phyloP scores from a whole-genome alignment of 2,797 vertebrate species.

The Tadarida brasiliensis region DNA sequence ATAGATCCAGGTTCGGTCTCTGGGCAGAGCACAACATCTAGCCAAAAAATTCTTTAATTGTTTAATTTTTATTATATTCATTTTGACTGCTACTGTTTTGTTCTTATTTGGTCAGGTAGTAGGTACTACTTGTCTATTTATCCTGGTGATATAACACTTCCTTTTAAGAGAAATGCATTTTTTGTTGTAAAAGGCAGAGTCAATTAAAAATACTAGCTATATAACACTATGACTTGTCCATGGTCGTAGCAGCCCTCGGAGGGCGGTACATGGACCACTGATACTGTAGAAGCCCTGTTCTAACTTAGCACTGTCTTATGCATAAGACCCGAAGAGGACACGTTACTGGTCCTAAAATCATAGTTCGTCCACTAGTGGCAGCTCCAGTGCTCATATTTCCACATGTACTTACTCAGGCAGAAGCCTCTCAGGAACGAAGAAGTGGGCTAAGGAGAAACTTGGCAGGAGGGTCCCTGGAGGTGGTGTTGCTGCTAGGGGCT shows the following conservation, averaged over 20 bases:
- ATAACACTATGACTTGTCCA: neutral
- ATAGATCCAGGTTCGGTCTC: neutral
- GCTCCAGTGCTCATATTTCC: neutral
- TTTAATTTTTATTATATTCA: slow-evolving; percentile 26
- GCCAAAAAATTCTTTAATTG: neutral
- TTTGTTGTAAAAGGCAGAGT: neutral
- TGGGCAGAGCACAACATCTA: neutral
- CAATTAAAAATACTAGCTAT: neutral
- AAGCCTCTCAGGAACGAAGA: neutral
- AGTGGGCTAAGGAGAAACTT: neutral
- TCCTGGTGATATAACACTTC: neutral
- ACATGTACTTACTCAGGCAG: neutral
- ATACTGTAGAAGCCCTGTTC: neutral
- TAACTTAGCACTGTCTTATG: neutral
- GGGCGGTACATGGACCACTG: neutral
- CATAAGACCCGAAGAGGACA: neutral
- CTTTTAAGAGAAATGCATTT: slow-evolving; percentile 43
- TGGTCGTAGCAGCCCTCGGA: neutral
- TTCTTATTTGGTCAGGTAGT: neutral
- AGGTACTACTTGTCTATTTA: neutral
- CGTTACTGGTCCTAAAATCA: neutral
- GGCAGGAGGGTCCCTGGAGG: neutral
- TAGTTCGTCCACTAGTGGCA: neutral
- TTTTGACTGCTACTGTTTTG: neutral
- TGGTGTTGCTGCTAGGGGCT: neutral